Percentiles rank a stretch among this genome's conserved stretches.
These are phyloP conservation scores for Therioaphis trifolii DNA, from an alignment of 2,888 invertebrate genomes.

Conservation along the genomic window DNA sequence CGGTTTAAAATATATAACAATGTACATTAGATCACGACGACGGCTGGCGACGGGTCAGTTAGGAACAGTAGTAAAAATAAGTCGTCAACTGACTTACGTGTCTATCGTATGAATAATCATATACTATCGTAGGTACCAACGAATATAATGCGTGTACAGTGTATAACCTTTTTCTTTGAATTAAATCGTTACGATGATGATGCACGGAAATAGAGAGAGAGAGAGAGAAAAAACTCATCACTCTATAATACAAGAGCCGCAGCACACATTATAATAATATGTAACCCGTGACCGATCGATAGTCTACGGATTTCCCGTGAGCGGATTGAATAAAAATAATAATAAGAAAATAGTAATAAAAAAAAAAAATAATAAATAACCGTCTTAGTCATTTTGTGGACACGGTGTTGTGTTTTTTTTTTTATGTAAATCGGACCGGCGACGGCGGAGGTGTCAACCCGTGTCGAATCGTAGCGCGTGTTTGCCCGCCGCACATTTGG, in stretches of 20 bases:
- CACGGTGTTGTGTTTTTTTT: slow-evolving; percentile 44
- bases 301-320: slow-evolving; percentile 39
- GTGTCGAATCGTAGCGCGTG: slow-evolving; percentile 59
- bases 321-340: slow-evolving; percentile 43
- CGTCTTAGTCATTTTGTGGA: slow-evolving; percentile 54
- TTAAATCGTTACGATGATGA: not conserved
- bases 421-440: slow-evolving; percentile 52
- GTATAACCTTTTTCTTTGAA: not conserved
- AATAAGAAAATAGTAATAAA: not conserved
- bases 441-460: slow-evolving; percentile 50
- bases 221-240: slow-evolving; percentile 1
- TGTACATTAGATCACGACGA: too few species aligned
- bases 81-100: not conserved
- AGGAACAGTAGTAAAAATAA: too few species aligned
- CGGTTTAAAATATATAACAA: too few species aligned
- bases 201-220: not conserved
- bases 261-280: slow-evolving; percentile 39
- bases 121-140: too few species aligned
- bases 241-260: not conserved
- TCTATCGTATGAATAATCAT: too few species aligned
- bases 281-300: slow-evolving; percentile 52
- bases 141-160: not conserved
- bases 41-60: too few species aligned
- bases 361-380: slow-evolving; percentile 52
- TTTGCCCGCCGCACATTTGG: slow-evolving; percentile 29